Evolutionary conservation across 2,797 vertebrate species (phyloP).

Genomic region (Todus mexicanus): DNA sequence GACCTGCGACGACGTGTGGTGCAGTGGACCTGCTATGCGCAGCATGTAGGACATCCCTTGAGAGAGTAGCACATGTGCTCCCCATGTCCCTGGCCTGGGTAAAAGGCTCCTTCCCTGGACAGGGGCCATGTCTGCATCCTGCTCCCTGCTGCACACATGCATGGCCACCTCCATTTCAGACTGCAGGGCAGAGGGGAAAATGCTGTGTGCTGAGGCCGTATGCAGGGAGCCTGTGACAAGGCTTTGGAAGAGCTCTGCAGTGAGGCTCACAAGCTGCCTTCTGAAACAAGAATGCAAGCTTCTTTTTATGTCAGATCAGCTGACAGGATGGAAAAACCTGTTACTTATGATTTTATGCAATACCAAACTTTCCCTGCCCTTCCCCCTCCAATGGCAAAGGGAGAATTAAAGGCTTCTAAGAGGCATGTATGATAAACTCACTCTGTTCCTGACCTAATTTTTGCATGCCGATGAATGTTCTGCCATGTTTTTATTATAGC

Average conservation of each 20-base stretch:
- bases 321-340: not conserved
- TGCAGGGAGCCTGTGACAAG: rapidly evolving
- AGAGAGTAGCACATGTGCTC: not conserved
- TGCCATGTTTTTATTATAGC: not conserved
- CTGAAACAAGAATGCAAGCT: not conserved
- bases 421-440: not conserved
- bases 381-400: not conserved
- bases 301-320: not conserved
- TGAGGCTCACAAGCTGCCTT: not conserved
- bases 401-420: not conserved
- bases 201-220: rapidly evolving
- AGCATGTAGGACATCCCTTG: rapidly evolving
- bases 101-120: not conserved
- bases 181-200: not conserved
- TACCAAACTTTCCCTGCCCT: not conserved
- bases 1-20: rapidly evolving
- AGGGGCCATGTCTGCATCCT: rapidly evolving
- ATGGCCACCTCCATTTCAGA: rapidly evolving
- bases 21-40: rapidly evolving
- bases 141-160: rapidly evolving
- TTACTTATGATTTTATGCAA: not conserved
- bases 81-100: not conserved
- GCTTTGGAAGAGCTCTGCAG: not conserved
- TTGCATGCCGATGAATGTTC: not conserved
- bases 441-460: not conserved